These are phyloP conservation scores for Girardia tigrina DNA, from an alignment of 2,888 invertebrate genomes.

Conservation along the genomic window DNA sequence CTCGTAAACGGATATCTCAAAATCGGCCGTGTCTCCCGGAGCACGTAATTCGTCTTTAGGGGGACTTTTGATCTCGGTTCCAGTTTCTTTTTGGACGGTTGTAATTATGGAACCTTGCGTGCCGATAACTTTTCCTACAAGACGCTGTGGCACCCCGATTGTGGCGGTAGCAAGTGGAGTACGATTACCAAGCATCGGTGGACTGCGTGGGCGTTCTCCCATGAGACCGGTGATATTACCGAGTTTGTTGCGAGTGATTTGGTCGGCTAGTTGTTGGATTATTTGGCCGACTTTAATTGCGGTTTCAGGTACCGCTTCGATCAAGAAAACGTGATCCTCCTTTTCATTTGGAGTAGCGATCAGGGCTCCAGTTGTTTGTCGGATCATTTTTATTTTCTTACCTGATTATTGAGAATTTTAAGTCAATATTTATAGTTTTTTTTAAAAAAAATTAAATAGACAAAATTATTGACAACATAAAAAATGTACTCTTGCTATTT, in stretches of 20 bases:
- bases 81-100: slow-evolving; percentile 32
- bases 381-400: slow-evolving; percentile 30
- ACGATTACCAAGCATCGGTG: slow-evolving; percentile 17
- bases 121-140: slow-evolving; percentile 33
- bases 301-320: slow-evolving; percentile 34
- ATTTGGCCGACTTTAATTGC: slow-evolving; percentile 32
- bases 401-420: no score
- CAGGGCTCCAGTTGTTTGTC: slow-evolving; percentile 31
- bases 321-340: slow-evolving; percentile 33
- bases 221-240: background rate
- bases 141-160: slow-evolving; percentile 28
- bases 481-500: no score
- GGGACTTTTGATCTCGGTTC: slow-evolving; percentile 35
- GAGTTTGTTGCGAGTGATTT: slow-evolving; percentile 30
- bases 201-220: slow-evolving; percentile 26
- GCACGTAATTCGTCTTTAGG: slow-evolving; percentile 29
- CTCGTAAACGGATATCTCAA: slow-evolving; percentile 34
- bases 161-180: slow-evolving; percentile 28
- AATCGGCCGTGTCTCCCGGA: slow-evolving; percentile 30
- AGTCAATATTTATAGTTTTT: no score
- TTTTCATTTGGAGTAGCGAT: slow-evolving; percentile 34
- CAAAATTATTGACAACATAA: no score
- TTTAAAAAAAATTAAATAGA: no score
- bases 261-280: slow-evolving; percentile 19
- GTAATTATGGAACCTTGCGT: slow-evolving; percentile 34